Conservation (phyloP, 2,797 vertebrate species). For the Phrynocephalus guinanensis region DNA sequence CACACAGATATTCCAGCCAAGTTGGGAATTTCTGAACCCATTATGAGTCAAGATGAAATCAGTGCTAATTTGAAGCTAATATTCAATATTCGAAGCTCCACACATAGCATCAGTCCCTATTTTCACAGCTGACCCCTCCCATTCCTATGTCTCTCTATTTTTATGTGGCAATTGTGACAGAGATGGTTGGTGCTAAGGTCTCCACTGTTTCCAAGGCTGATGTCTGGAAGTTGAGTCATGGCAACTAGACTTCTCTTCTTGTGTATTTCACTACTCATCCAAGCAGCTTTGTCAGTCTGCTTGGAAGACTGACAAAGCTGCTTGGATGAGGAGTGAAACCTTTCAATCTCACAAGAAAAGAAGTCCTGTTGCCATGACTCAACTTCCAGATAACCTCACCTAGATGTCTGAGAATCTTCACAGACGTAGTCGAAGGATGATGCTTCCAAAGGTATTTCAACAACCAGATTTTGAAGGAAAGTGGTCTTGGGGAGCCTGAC, state of each 20-base stretch:
- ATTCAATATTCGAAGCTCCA: not conserved
- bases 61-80: not conserved
- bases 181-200: not conserved
- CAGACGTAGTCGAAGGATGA: too few relatives aligned
- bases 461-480: not conserved
- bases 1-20: not conserved
- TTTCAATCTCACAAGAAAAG: too few relatives aligned
- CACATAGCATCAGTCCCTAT: too few relatives aligned
- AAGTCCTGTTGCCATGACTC: too few relatives aligned
- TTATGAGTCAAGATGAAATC: not conserved
- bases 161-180: not conserved
- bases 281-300: too few relatives aligned
- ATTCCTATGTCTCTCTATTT: not conserved
- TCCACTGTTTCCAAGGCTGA: not conserved
- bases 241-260: too few relatives aligned
- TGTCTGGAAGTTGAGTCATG: not conserved
- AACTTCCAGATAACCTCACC: too few relatives aligned
- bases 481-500: not conserved
- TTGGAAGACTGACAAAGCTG: too few relatives aligned
- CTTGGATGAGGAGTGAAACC: too few relatives aligned
- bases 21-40: not conserved
- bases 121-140: not conserved
- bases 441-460: not conserved
- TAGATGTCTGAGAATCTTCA: too few relatives aligned
- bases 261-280: too few relatives aligned